These are phyloP conservation scores for Nephrotoma guestfalica DNA, from an alignment of 2,888 invertebrate genomes.

Conservation along the genomic window DNA sequence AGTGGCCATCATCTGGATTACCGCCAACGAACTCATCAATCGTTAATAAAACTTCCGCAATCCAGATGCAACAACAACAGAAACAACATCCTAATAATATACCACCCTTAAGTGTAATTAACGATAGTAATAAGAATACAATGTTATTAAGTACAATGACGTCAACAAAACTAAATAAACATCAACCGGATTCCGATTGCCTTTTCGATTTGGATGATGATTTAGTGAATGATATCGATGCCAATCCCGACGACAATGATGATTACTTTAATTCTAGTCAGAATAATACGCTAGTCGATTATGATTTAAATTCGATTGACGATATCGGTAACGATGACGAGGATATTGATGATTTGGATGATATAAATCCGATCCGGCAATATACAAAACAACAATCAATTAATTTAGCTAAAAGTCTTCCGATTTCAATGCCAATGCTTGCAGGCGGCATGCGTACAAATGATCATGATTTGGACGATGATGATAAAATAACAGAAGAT, in stretches of 20 bases:
- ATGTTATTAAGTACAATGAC: background rate
- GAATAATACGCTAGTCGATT: slow-evolving; percentile 1
- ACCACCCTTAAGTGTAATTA: background rate
- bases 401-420: slow-evolving; percentile 57
- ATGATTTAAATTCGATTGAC: slow-evolving; percentile 20
- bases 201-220: slow-evolving; percentile 70
- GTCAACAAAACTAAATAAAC: background rate
- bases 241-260: slow-evolving; percentile 29
- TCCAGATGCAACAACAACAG: background rate
- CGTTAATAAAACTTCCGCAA: background rate
- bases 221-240: slow-evolving; percentile 57
- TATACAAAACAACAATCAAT: slow-evolving; percentile 9
- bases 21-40: background rate
- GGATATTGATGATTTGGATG: slow-evolving; percentile 61
- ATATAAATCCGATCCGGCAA: slow-evolving; percentile 32
- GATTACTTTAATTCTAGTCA: background rate
- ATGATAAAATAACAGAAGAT: slow-evolving; percentile 31
- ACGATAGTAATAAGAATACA: background rate
- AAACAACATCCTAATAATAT: background rate
- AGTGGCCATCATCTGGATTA: background rate
- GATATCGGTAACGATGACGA: slow-evolving; percentile 36
- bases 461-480: slow-evolving; percentile 21
- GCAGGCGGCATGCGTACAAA: slow-evolving; percentile 12
- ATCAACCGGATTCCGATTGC: slow-evolving; percentile 35
- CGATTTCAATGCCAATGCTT: slow-evolving; percentile 54